Evolutionary conservation across 2,888 invertebrate species (phyloP).

Genomic region (Pherbina coryleti): DNA sequence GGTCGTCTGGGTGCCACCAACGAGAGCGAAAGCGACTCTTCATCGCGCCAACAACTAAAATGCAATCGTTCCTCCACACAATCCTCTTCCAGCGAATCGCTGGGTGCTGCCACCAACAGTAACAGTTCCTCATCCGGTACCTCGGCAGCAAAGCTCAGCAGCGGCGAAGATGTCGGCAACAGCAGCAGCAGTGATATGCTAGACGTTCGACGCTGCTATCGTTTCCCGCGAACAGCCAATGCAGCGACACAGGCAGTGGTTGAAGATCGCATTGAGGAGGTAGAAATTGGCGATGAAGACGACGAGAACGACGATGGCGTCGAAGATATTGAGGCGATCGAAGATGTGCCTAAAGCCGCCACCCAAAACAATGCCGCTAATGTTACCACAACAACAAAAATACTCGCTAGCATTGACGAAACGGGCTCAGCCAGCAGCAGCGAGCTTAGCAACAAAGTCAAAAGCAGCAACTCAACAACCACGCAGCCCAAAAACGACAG

Average conservation of each 20-base stretch:
- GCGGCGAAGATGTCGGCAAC: constrained; percentile 40
- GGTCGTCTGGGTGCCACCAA: constrained; percentile 37
- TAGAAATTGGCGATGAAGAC: constrained; percentile 56
- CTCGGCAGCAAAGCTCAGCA: constrained; percentile 20
- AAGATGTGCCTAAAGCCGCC: constrained; percentile 26
- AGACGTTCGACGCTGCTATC: constrained; percentile 44
- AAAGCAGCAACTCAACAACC: not conserved
- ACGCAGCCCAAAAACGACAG: constrained; percentile 10
- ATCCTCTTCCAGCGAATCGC: constrained; percentile 59
- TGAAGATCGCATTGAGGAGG: constrained; percentile 64
- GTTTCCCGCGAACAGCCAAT: constrained; percentile 39
- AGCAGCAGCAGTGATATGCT: constrained; percentile 31
- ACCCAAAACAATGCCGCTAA: not conserved
- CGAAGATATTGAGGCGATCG: constrained; percentile 44
- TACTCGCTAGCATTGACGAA: not conserved
- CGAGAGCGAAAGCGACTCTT: constrained; percentile 22
- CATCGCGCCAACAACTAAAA: constrained; percentile 48
- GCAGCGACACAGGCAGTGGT: constrained; percentile 33
- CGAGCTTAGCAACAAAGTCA: not conserved
- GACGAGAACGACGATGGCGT: constrained; percentile 45
- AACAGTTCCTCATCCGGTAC: constrained; percentile 20
- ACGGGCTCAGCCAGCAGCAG: not conserved
- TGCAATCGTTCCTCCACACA: constrained; percentile 48
- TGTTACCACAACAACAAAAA: not conserved
- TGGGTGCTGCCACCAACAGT: constrained; percentile 50